A percentile compares a stretch with the other conserved stretches of the same genome.
Evolutionary conservation across 2,113 vertebrate genomes (phyloP).

Genomic region (Cryptotis parvus): DNA sequence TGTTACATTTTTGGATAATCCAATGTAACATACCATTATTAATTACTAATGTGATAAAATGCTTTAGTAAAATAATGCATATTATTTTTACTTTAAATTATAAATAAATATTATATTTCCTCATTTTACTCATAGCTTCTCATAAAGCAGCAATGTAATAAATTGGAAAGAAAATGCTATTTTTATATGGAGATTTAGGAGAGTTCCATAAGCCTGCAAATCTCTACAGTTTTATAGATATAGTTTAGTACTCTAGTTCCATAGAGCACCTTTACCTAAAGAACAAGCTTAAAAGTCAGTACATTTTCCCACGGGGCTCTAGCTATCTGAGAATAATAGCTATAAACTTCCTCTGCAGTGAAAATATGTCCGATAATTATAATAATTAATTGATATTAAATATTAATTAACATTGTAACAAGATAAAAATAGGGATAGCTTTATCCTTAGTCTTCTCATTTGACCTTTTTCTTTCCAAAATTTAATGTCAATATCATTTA

Average conservation of each 20-base stretch:
- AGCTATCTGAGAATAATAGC: neutral
- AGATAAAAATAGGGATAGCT: neutral
- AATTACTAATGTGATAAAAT: neutral
- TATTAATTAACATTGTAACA: slow-evolving; percentile 25
- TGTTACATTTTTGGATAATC: neutral
- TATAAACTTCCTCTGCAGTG: neutral
- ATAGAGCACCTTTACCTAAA: neutral
- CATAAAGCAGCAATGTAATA: neutral
- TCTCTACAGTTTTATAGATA: neutral
- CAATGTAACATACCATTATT: neutral
- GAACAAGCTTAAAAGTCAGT: neutral
- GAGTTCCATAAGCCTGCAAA: accelerated
- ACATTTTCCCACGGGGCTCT: neutral
- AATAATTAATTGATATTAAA: neutral
- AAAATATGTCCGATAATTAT: neutral
- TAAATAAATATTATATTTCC: neutral
- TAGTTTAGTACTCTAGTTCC: neutral
- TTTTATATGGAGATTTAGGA: neutral
- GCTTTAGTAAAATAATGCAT: neutral
- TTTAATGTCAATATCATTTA: neutral
- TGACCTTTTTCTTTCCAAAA: neutral
- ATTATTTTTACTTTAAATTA: slow-evolving; percentile 32
- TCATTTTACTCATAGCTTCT: neutral
- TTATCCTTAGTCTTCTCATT: neutral
- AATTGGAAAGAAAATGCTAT: neutral